phyloP scores from a whole-genome alignment of 1,140 invertebrate genomes.

The Drosophila ficusphila region DNA sequence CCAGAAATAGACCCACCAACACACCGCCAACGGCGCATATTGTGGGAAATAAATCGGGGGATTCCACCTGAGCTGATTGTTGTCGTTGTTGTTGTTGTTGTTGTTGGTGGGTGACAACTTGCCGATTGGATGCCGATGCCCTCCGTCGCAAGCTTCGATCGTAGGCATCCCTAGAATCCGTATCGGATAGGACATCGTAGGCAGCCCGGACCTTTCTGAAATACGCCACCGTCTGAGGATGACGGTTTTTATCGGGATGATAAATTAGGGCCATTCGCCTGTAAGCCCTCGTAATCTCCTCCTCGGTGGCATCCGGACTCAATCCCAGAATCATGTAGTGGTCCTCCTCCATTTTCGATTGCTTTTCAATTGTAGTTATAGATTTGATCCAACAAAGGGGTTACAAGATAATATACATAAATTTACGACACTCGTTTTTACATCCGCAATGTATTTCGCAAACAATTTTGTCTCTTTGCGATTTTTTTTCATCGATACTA shows the following conservation, averaged over 20 bases:
- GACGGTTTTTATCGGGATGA: constrained; percentile 54
- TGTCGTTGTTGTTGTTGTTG: not conserved
- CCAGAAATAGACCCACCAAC: not conserved
- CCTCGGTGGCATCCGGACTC: constrained; percentile 9
- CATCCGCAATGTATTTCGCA: not conserved
- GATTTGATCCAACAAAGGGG: too few relatives aligned
- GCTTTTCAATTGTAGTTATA: too few relatives aligned
- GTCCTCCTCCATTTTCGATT: constrained; percentile 43
- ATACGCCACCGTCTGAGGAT: constrained; percentile 30
- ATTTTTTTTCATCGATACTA: too few relatives aligned
- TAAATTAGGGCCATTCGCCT: constrained; percentile 51
- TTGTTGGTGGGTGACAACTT: not conserved
- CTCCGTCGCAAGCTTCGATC: constrained; percentile 6
- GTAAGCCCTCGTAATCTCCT: constrained; percentile 45
- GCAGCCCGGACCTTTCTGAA: constrained; percentile 34
- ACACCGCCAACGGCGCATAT: not conserved
- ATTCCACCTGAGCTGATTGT: not conserved
- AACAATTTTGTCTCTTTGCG: not conserved
- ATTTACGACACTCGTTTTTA: not conserved
- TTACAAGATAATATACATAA: too few relatives aligned
- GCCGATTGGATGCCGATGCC: too few relatives aligned
- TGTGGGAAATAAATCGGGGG: not conserved
- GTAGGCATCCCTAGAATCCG: constrained; percentile 16
- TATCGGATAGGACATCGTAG: constrained; percentile 36
- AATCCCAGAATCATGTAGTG: constrained; percentile 44